Evolutionary conservation across 2,797 vertebrate species (phyloP), one percentile per base, ranked within the genome.

Genomic region (Salmo trutta): DNA sequence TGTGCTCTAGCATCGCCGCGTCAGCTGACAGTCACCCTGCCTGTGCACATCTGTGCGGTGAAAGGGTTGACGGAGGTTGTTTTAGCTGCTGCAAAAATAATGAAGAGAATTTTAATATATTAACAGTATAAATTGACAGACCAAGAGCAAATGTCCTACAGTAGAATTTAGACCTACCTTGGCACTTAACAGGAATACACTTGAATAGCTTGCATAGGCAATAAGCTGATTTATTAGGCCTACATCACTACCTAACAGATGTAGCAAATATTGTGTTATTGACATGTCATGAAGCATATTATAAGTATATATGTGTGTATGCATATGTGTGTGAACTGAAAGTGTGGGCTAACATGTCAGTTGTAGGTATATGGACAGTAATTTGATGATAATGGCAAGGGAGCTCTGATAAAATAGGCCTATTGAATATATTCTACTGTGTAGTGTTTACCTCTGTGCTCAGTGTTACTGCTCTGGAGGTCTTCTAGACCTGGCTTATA

Each of bases 1-100:
- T 84, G 84, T 82, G 81, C 82, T 36, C 21, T 72, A 53, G 41
- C 71, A 52, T 69, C 75, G 17, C 52, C 75, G 66, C 65, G 69
- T 71, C 74, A 77, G 77, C 68, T 79, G 77, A 67, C 72, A 76
- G 31, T 74, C 67, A 51, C 67, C 68, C 67, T 75, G 71, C 73
- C 77, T 75, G 70, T 62, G 71, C 75, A 73, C 65, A 73, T 74
- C 79, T 77, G 67, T 65, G 27, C 29, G 66, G 33, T 41, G 51
- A 12, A 74, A 27, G 33, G 53, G 47, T 47, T 27, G 66, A 36
- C 52, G 17, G 14, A 41, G 31, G 31, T 74, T 19, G 33, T 65
- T 52, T 19, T 41, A 16, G 36, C 29, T 24, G 62, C 73, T 65
- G 21, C 59, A 51, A 52, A 66, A 65, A 65, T 8, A 52, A 65